These are phyloP conservation scores for Corapipo altera DNA, from an alignment of 2,113 vertebrate species.

Conservation along the genomic window DNA sequence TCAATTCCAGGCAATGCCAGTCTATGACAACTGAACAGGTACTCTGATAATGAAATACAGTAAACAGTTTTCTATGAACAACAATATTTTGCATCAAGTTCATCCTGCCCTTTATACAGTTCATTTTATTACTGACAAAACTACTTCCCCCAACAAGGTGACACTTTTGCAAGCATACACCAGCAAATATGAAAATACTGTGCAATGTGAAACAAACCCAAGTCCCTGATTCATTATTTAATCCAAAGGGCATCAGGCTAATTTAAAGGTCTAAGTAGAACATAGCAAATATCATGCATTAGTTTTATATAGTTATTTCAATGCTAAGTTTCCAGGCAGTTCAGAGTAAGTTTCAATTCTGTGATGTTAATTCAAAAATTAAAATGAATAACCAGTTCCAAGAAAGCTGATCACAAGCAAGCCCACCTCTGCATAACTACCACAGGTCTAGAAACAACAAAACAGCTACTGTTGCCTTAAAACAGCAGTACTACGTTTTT, in stretches of 20 bases:
- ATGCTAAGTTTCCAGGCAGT: not conserved
- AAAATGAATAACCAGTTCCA: not conserved
- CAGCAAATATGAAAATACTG: not conserved
- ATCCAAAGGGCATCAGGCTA: not conserved
- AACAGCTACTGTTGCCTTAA: not conserved
- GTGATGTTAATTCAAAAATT: not conserved
- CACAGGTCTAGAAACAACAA: not conserved
- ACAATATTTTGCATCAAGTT: not conserved
- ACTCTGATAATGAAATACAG: not conserved
- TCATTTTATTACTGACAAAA: not conserved
- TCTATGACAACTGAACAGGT: not conserved
- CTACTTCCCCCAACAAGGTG: not conserved
- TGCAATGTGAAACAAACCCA: not conserved
- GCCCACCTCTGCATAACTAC: not conserved
- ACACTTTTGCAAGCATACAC: not conserved
- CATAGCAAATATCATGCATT: not conserved
- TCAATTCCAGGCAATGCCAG: not conserved
- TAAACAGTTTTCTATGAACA: not conserved
- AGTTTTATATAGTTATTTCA: not conserved
- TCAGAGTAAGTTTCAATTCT: not conserved
- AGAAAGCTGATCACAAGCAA: not conserved
- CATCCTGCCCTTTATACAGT: not conserved
- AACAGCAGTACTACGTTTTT: not conserved
- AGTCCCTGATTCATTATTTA: not conserved
- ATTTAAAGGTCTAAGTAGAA: not conserved